phyloP scores from a whole-genome alignment of 2,797 vertebrate species.

The Chromis chromis region DNA sequence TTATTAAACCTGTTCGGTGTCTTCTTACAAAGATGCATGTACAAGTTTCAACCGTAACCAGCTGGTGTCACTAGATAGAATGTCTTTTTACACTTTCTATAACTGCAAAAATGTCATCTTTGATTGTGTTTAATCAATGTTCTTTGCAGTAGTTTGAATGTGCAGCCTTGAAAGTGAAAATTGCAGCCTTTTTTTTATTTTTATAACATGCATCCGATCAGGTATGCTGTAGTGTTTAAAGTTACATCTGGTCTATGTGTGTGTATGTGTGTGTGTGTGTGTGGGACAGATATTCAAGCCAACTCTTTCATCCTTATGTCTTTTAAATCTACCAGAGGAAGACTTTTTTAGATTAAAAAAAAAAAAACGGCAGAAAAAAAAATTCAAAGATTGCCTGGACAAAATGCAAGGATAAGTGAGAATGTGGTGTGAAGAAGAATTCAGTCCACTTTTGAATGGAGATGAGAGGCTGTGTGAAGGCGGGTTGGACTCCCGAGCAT shows the following conservation, averaged over 20 bases:
- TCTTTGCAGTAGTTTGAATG: background rate
- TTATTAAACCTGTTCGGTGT: too few species aligned
- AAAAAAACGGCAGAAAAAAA: background rate
- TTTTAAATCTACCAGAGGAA: slow-evolving; percentile 73
- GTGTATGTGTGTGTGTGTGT: slow-evolving; percentile 1
- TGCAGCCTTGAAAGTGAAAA: slow-evolving; percentile 11
- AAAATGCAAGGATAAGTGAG: slow-evolving; percentile 70
- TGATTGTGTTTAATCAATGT: too few species aligned
- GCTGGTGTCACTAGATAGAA: too few species aligned
- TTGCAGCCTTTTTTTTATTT: slow-evolving; percentile 28
- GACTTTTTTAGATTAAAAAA: slow-evolving; percentile 74
- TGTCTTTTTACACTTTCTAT: too few species aligned
- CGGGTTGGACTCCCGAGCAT: slow-evolving; percentile 9
- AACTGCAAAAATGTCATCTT: too few species aligned
- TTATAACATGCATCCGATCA: slow-evolving; percentile 28
- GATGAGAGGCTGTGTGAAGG: slow-evolving; percentile 64
- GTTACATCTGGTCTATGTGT: too few species aligned
- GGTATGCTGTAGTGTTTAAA: slow-evolving; percentile 30
- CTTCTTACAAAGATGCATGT: too few species aligned
- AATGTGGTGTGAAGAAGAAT: slow-evolving; percentile 73
- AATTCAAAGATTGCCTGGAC: slow-evolving; percentile 67
- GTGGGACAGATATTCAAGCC: slow-evolving; percentile 50
- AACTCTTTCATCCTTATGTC: slow-evolving; percentile 80
- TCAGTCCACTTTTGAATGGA: slow-evolving; percentile 69
- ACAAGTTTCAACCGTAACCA: too few species aligned